phyloP scores from a whole-genome alignment of 2,113 vertebrate genomes.

The Motacilla alba region DNA sequence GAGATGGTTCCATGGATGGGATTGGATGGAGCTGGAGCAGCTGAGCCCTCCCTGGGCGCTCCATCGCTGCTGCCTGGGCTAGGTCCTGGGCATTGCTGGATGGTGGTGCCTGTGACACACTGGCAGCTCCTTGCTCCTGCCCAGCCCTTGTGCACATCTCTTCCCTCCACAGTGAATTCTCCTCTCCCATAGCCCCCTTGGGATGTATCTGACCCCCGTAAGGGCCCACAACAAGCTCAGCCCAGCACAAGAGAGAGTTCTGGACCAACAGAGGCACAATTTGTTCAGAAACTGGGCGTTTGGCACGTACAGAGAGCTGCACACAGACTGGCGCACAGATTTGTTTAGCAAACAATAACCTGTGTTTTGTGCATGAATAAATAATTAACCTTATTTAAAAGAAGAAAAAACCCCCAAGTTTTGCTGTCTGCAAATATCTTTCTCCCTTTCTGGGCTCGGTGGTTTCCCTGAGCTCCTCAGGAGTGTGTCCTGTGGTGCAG shows the following conservation, averaged over 20 bases:
- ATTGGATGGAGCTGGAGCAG: not conserved
- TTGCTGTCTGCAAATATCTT: not conserved
- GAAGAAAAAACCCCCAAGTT: not conserved
- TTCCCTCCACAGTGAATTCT: not conserved
- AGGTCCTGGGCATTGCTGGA: not conserved
- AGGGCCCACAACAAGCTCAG: not conserved
- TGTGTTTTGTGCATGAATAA: conserved; percentile 50
- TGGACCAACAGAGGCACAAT: not conserved
- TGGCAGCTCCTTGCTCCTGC: fast-evolving
- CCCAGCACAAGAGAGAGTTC: not conserved
- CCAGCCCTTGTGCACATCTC: not conserved
- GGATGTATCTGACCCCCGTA: not conserved
- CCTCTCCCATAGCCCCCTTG: fast-evolving
- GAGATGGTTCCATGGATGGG: not conserved
- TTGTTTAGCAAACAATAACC: conserved; percentile 66
- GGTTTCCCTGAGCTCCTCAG: fast-evolving
- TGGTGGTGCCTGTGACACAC: not conserved
- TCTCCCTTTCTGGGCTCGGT: not conserved
- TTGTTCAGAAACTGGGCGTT: not conserved
- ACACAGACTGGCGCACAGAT: conserved; percentile 32
- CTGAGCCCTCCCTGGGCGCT: not conserved
- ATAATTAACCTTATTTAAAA: conserved; percentile 35
- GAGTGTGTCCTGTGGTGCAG: not conserved
- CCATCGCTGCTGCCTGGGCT: fast-evolving
- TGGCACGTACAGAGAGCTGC: not conserved